A percentile compares a stretch with the other conserved stretches of the same genome.
These are phyloP conservation scores for Aythya baeri DNA, from an alignment of 2,113 vertebrate species.

Conservation along the genomic window DNA sequence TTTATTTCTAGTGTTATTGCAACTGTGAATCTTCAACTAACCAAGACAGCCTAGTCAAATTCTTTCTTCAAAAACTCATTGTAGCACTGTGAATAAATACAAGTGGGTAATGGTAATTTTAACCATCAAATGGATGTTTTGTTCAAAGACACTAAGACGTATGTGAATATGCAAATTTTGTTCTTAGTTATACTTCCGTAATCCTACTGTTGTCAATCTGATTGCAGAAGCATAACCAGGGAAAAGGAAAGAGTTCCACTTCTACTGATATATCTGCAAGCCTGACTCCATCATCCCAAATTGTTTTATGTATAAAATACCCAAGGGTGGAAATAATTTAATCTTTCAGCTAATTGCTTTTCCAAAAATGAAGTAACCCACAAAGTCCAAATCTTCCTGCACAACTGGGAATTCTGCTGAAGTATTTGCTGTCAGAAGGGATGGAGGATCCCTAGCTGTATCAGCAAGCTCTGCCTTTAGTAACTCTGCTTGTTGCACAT, in stretches of 20 bases:
- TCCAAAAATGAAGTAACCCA: neutral
- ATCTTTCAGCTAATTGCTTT: neutral
- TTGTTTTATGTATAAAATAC: neutral
- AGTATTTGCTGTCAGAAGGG: neutral
- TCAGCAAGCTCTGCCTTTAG: neutral
- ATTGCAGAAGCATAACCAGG: neutral
- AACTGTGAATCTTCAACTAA: neutral
- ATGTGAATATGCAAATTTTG: neutral
- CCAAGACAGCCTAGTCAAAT: neutral
- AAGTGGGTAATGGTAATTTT: neutral
- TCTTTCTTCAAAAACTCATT: neutral
- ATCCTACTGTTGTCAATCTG: neutral
- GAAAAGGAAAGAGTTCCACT: neutral
- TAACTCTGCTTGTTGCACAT: neutral
- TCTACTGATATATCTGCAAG: neutral
- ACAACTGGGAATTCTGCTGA: neutral
- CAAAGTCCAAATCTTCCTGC: neutral
- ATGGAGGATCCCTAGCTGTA: neutral
- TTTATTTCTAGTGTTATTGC: slow-evolving; percentile 6
- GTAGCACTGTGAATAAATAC: neutral
- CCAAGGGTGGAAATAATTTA: neutral
- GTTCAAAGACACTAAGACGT: neutral
- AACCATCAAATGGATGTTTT: neutral
- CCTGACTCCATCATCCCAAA: neutral
- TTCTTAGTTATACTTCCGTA: neutral